Conservation (phyloP, 2,888 invertebrate genomes). For the Ischnus inquisitorius region DNA sequence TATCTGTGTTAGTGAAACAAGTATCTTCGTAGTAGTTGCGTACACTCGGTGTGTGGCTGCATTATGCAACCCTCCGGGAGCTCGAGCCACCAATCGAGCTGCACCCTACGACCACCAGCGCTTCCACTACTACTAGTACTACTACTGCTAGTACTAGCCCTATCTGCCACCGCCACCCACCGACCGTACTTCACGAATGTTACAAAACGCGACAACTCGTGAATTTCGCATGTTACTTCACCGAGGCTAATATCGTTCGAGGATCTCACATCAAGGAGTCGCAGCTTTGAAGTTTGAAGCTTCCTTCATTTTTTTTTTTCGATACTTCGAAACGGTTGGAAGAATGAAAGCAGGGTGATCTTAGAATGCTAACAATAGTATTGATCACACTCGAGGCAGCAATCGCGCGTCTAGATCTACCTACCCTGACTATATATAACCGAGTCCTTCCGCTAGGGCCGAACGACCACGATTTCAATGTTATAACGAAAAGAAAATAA, state of each 20-base stretch:
- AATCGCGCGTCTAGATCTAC: slow-evolving; percentile 63
- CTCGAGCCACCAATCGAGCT: slow-evolving; percentile 77
- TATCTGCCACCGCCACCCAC: slow-evolving; percentile 48
- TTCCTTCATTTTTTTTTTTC: background rate
- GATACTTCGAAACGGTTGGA: background rate
- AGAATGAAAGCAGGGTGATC: slow-evolving; percentile 30
- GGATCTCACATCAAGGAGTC: too few species aligned
- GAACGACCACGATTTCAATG: too few species aligned
- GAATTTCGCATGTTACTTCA: slow-evolving; percentile 24
- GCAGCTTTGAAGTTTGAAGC: background rate
- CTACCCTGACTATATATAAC: slow-evolving; percentile 39
- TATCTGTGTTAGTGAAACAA: slow-evolving; percentile 58
- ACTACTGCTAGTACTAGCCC: slow-evolving; percentile 8
- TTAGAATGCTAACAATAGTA: slow-evolving; percentile 55
- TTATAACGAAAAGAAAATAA: background rate
- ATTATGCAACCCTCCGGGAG: slow-evolving; percentile 81
- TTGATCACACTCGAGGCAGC: slow-evolving; percentile 62
- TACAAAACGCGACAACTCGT: slow-evolving; percentile 66
- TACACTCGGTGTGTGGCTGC: slow-evolving; percentile 74
- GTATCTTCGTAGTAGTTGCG: slow-evolving; percentile 56
- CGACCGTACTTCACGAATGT: slow-evolving; percentile 48
- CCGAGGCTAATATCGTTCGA: background rate
- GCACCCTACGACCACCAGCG: slow-evolving; percentile 71
- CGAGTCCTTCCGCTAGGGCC: too few species aligned
- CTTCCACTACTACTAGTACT: slow-evolving; percentile 23